phyloP scores from a whole-genome alignment of 2,888 invertebrate species.

The Maniola hyperantus region DNA sequence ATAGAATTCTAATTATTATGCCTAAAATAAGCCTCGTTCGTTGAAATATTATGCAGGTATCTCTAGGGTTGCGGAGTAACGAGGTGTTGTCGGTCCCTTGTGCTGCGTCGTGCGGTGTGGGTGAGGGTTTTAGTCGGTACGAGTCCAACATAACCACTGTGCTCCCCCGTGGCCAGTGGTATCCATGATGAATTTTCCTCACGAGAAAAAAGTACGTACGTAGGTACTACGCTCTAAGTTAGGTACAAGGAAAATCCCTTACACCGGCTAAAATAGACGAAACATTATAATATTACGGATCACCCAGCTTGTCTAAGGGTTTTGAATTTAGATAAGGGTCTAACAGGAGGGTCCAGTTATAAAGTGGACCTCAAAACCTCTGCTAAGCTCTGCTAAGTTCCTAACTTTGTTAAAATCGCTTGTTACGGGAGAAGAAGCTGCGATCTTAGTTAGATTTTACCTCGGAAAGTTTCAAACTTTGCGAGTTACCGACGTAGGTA shows the following conservation, averaged over 20 bases:
- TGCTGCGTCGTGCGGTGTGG: no score
- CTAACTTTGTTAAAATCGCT: conserved; percentile 23
- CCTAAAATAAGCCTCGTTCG: no score
- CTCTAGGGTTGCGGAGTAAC: no score
- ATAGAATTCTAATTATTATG: no score
- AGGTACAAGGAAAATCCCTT: not conserved
- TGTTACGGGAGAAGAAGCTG: conserved; percentile 15
- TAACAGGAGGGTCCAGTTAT: conserved; percentile 11
- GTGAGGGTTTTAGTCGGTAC: no score
- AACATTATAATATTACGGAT: not conserved
- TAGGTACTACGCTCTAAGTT: not conserved
- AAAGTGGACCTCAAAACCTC: conserved; percentile 21
- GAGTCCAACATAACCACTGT: no score
- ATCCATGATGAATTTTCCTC: no score
- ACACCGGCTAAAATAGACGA: not conserved
- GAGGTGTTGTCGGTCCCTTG: no score
- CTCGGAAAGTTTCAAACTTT: conserved; percentile 10
- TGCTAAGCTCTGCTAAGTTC: conserved; percentile 17
- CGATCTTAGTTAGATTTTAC: conserved; percentile 19
- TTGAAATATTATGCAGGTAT: no score
- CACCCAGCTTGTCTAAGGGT: conserved; percentile 6
- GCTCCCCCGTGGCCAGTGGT: no score
- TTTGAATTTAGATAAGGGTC: conserved; percentile 21
- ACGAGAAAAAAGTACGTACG: not conserved
- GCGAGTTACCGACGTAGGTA: not conserved